Evolutionary conservation across 2,797 vertebrate genomes (phyloP).

Genomic region (Pogoniulus pusillus): DNA sequence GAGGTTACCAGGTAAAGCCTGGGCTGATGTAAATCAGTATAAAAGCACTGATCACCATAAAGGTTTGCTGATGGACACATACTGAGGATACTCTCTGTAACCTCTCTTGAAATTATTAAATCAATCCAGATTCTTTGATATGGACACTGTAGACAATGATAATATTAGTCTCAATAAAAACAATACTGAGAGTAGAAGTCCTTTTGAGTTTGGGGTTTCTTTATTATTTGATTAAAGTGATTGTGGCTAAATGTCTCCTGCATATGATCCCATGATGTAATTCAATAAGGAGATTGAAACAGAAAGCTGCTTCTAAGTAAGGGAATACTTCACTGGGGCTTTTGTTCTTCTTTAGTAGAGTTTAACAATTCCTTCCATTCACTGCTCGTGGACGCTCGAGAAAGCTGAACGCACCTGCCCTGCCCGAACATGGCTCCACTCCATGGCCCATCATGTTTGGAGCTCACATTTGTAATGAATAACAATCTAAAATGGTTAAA

Average conservation of each 20-base stretch:
- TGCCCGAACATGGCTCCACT: not conserved
- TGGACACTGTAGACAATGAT: conserved; percentile 31
- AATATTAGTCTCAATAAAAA: conserved; percentile 58
- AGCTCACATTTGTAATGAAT: not conserved
- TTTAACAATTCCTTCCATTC: conserved; percentile 61
- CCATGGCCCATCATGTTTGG: not conserved
- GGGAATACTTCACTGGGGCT: conserved; percentile 45
- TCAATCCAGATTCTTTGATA: conserved; percentile 43
- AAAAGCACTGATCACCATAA: not conserved
- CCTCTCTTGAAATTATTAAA: not conserved
- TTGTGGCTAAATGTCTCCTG: conserved; percentile 26
- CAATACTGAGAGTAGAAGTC: not conserved
- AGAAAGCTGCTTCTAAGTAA: conserved; percentile 59
- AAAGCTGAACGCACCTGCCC: not conserved
- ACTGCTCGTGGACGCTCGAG: not conserved
- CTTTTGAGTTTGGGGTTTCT: not conserved
- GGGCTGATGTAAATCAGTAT: not conserved
- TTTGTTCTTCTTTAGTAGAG: conserved; percentile 48
- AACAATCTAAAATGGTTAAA: conserved; percentile 2
- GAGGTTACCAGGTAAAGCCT: not conserved
- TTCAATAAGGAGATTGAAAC: conserved; percentile 30
- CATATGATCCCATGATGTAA: conserved; percentile 43
- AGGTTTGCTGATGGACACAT: not conserved
- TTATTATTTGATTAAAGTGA: not conserved
- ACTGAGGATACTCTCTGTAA: not conserved